Conservation (phyloP, 2,888 invertebrate genomes). For the Melieria picta region DNA sequence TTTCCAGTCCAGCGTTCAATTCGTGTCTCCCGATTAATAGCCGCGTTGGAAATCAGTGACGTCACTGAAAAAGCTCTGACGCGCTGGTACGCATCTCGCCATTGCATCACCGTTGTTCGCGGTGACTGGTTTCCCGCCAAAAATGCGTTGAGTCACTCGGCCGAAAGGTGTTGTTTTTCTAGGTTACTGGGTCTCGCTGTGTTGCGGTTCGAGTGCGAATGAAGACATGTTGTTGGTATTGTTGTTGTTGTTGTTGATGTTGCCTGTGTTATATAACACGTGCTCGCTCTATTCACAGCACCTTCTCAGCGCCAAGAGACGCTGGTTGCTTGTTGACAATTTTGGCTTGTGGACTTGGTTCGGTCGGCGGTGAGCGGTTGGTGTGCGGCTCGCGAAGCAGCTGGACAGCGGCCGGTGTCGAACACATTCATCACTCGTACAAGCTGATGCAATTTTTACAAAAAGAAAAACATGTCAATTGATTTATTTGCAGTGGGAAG, state of each 20-base stretch:
- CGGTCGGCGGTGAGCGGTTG: too few relatives aligned
- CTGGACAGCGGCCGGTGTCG: too few relatives aligned
- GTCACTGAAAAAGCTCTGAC: slow-evolving; percentile 33
- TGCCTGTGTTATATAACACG: slow-evolving; percentile 51
- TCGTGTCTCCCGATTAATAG: slow-evolving; percentile 17
- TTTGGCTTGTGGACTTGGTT: too few relatives aligned
- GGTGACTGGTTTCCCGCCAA: slow-evolving; percentile 52
- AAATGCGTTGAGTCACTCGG: slow-evolving; percentile 44
- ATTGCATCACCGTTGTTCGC: background rate
- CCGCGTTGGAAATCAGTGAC: slow-evolving; percentile 36
- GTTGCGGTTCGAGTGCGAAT: slow-evolving; percentile 1
- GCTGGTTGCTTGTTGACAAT: background rate
- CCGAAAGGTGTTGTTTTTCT: slow-evolving; percentile 47
- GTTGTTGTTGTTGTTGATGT: background rate
- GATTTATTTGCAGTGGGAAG: too few relatives aligned
- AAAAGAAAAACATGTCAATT: too few relatives aligned
- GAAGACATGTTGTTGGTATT: background rate
- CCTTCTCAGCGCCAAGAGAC: background rate
- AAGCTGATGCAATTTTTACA: too few relatives aligned
- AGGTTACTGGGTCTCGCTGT: slow-evolving; percentile 49
- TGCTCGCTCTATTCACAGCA: slow-evolving; percentile 32
- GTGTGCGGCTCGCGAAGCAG: too few relatives aligned
- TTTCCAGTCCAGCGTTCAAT: background rate
- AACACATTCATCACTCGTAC: too few relatives aligned
- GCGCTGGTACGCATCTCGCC: background rate